These are phyloP conservation scores for Aurelia sp. DNA, from an alignment of 30 jellyfish, hydroid and myxozoan genomes.

Conservation along the genomic window DNA sequence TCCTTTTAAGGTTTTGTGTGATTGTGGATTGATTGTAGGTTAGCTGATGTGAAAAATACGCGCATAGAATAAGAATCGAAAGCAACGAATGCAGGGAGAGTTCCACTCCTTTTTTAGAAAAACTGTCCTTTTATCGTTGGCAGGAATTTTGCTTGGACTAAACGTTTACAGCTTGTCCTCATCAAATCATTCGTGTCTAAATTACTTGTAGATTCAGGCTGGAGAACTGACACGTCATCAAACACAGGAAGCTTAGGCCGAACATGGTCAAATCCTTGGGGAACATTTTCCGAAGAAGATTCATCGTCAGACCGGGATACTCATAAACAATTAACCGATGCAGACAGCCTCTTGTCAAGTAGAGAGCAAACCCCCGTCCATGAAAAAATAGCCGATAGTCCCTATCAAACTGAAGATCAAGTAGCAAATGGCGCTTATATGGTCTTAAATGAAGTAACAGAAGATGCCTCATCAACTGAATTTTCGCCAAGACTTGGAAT, in stretches of 20 bases:
- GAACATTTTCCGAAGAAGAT: constrained; percentile 65
- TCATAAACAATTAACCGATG: constrained; percentile 3
- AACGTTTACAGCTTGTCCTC: no score
- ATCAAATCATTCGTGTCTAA: not conserved
- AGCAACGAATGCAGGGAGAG: no score
- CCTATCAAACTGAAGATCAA: no score
- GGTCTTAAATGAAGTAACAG: not conserved
- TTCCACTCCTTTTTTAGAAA: no score
- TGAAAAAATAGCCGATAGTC: not conserved
- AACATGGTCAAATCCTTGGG: constrained; percentile 59
- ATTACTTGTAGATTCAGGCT: constrained; percentile 38
- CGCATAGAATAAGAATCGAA: no score
- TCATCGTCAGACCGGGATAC: constrained; percentile 47
- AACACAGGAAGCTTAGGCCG: constrained; percentile 46
- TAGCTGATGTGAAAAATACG: no score
- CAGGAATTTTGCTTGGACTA: no score
- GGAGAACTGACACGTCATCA: constrained; percentile 51
- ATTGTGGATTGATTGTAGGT: no score
- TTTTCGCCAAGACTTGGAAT: not conserved
- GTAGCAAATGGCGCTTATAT: no score
- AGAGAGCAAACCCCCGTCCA: not conserved
- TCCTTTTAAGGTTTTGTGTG: no score
- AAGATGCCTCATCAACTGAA: not conserved
- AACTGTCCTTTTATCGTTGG: no score
- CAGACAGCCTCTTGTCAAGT: constrained; percentile 25